Conservation (phyloP, 1,140 invertebrate species). For the Drosophila bocqueti region DNA sequence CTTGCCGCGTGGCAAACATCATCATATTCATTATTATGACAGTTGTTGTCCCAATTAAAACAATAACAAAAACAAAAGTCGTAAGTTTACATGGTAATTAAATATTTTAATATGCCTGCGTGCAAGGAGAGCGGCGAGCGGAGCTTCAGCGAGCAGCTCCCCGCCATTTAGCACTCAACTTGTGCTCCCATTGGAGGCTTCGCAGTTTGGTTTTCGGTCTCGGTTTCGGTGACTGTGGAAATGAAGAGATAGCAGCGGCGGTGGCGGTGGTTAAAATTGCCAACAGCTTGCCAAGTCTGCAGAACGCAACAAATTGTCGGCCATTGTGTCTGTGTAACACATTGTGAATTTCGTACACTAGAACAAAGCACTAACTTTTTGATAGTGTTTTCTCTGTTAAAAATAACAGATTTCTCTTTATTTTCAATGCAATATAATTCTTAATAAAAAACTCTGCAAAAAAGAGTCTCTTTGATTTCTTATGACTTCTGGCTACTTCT, state of each 20-base stretch:
- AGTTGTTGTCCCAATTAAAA: slow-evolving; percentile 84
- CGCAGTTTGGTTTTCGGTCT: slow-evolving; percentile 32
- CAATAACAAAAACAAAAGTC: slow-evolving; percentile 83
- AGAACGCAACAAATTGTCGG: slow-evolving; percentile 66
- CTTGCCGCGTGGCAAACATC: slow-evolving; percentile 67
- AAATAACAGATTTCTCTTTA: background rate
- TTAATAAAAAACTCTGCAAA: background rate
- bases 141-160: slow-evolving; percentile 1
- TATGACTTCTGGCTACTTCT: background rate
- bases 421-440: background rate
- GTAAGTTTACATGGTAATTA: slow-evolving; percentile 84
- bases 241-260: slow-evolving; percentile 53
- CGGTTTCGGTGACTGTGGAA: slow-evolving; percentile 54
- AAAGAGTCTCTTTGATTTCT: background rate
- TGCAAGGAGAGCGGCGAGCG: background rate
- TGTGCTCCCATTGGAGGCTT: slow-evolving; percentile 36
- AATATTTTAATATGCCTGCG: slow-evolving; percentile 82
- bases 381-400: background rate
- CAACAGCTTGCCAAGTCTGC: slow-evolving; percentile 63
- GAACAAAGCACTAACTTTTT: slow-evolving; percentile 22
- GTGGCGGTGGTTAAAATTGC: slow-evolving; percentile 72
- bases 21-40: slow-evolving; percentile 84
- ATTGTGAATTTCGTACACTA: slow-evolving; percentile 30
- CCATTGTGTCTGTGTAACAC: slow-evolving; percentile 42
- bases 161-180: slow-evolving; percentile 34